Percentiles rank a stretch among this genome's conserved stretches.
These are phyloP conservation scores for Sinocyclocheilus anophthalmus DNA, from an alignment of 2,113 vertebrate species.

Conservation along the genomic window DNA sequence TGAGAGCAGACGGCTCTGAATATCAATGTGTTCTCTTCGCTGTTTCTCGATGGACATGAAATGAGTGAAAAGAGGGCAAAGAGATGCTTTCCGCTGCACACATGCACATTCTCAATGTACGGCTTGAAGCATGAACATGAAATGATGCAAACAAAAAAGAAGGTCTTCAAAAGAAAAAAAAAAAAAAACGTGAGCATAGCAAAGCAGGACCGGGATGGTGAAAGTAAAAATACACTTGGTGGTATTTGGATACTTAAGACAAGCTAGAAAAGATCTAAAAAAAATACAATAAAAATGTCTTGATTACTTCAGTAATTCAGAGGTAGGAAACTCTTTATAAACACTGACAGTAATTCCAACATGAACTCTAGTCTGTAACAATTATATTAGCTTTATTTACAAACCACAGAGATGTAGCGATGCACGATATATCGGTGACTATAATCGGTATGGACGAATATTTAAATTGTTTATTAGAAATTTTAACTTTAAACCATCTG, in stretches of 20 bases:
- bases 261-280: background rate
- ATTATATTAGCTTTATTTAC: background rate
- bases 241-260: no score
- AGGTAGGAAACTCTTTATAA: background rate
- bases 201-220: background rate
- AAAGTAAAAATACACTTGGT: background rate
- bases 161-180: background rate
- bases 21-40: slow-evolving; percentile 20
- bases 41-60: background rate
- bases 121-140: background rate
- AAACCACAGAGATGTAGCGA: background rate
- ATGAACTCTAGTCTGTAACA: background rate
- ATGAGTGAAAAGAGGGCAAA: slow-evolving; percentile 22
- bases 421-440: background rate
- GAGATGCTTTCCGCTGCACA: background rate
- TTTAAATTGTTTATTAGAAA: background rate
- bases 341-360: background rate
- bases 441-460: no score
- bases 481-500: background rate
- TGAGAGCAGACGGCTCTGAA: slow-evolving; percentile 36
- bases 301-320: background rate
- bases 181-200: background rate
- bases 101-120: background rate
- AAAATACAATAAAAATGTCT: background rate
- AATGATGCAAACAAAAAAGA: background rate